Conservation (phyloP, 2,113 vertebrate species). For the Cricetomys ansorgei region DNA sequence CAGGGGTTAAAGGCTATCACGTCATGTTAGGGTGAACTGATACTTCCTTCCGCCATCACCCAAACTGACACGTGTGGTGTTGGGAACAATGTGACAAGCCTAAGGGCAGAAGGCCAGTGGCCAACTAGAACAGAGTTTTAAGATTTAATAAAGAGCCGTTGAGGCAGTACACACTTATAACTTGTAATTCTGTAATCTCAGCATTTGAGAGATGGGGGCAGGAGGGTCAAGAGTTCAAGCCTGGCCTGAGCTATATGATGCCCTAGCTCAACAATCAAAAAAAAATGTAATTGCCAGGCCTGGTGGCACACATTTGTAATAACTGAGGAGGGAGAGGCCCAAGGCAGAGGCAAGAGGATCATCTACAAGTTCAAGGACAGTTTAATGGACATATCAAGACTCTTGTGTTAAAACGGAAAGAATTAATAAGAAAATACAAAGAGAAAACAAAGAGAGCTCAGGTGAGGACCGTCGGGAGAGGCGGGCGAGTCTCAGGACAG, state of each 20-base stretch:
- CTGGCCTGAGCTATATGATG: no score
- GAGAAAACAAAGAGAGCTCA: conserved; percentile 92
- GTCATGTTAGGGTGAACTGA: not conserved
- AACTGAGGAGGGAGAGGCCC: no score
- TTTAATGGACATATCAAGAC: no score
- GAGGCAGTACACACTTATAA: not conserved
- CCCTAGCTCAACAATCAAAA: no score
- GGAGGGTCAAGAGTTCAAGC: no score
- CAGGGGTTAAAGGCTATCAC: not conserved
- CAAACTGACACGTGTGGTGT: not conserved
- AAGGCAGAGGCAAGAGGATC: no score
- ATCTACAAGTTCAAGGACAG: no score
- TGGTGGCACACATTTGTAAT: no score
- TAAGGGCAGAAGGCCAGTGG: not conserved
- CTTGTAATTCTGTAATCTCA: not conserved
- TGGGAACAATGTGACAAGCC: no score
- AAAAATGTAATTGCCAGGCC: no score
- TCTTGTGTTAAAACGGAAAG: no score
- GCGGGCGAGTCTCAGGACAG: not conserved
- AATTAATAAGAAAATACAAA: no score
- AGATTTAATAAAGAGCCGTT: not conserved
- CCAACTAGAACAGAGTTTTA: not conserved
- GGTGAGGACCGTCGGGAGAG: conserved; percentile 83
- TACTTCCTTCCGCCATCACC: not conserved
- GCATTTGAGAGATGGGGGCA: not conserved